Conservation (phyloP, 2,888 invertebrate species). For the Tipula confusa region DNA sequence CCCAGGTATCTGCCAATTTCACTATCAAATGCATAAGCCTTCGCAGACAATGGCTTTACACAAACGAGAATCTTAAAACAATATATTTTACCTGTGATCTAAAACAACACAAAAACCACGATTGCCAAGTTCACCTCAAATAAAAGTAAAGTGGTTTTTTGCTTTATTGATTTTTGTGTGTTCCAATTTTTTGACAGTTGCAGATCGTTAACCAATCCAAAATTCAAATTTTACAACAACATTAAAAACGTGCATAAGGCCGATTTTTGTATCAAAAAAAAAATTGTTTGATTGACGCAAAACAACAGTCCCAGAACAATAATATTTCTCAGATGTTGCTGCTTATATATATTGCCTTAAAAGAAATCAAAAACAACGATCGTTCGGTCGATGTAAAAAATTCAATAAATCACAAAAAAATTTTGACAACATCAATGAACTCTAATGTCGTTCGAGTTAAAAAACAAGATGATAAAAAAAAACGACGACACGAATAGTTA, state of each 20-base stretch:
- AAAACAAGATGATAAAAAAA: slow-evolving; percentile 16
- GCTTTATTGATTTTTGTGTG: no score
- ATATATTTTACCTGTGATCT: no score
- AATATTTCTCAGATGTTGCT: background rate
- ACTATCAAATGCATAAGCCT: no score
- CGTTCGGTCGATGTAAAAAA: background rate
- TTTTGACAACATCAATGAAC: slow-evolving; percentile 25
- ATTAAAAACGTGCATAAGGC: background rate
- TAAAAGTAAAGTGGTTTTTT: no score
- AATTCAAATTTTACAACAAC: no score
- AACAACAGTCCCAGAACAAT: slow-evolving; percentile 1
- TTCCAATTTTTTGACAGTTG: no score
- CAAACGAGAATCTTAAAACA: no score
- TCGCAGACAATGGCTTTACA: no score
- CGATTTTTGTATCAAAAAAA: background rate
- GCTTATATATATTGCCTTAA: background rate
- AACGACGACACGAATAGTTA: background rate
- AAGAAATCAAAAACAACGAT: background rate
- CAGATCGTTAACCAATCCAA: no score
- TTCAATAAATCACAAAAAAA: slow-evolving; percentile 3
- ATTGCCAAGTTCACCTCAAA: no score
- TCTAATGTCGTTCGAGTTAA: slow-evolving; percentile 20
- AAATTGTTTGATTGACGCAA: background rate
- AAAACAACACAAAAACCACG: no score
- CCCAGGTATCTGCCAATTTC: no score